phyloP scores from a whole-genome alignment of 1,140 invertebrate species.

The Pseudachorutes palmiensis region DNA sequence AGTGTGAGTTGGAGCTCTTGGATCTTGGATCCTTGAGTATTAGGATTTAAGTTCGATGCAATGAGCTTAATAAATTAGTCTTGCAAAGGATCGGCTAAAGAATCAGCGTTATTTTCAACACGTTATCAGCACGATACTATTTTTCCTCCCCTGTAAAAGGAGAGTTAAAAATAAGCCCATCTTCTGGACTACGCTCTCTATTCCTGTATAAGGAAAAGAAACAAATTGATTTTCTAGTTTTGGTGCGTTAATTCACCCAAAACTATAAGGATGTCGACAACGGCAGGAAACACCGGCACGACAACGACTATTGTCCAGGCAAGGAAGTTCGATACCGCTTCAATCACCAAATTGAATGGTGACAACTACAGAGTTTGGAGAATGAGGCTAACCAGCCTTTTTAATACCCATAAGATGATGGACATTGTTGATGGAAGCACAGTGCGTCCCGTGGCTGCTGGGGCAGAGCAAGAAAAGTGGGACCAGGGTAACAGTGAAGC shows the following conservation, averaged over 20 bases:
- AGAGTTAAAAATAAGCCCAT: neutral
- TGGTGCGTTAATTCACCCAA: neutral
- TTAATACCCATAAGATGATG: slow-evolving; percentile 2
- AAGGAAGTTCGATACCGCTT: slow-evolving; percentile 14
- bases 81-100: no score
- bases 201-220: neutral
- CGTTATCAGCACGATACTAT: slow-evolving; percentile 7
- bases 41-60: no score
- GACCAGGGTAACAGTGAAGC: slow-evolving; percentile 12
- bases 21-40: no score
- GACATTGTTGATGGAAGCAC: slow-evolving; percentile 13
- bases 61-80: no score
- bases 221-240: neutral
- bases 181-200: neutral
- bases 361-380: slow-evolving; percentile 22
- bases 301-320: slow-evolving; percentile 9
- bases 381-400: slow-evolving; percentile 14
- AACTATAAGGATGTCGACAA: neutral
- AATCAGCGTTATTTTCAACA: neutral
- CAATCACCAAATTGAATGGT: slow-evolving; percentile 18
- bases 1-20: no score
- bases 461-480: slow-evolving; percentile 6
- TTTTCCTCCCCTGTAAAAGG: neutral
- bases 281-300: neutral
- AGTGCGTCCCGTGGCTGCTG: neutral